Percentiles rank a stretch among this genome's conserved stretches.
These are phyloP conservation scores for Pyrocoelia pectoralis DNA, from an alignment of 2,888 invertebrate genomes.

Conservation along the genomic window DNA sequence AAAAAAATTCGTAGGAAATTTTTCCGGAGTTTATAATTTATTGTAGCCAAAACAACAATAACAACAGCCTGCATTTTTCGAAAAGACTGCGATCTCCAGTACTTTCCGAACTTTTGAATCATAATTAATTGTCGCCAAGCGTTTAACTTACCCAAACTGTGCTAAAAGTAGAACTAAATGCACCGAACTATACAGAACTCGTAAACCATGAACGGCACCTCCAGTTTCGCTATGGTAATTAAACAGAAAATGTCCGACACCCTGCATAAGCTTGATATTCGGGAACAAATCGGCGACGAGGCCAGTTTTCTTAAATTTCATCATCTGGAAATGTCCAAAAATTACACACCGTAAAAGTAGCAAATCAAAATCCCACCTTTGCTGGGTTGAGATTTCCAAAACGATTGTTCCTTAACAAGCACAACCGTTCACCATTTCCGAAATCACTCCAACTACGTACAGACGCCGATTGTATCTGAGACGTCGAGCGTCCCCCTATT, in stretches of 20 bases:
- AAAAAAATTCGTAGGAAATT: no score
- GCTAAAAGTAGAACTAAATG: slow-evolving; percentile 69
- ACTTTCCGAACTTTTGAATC: no score
- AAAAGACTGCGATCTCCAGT: no score
- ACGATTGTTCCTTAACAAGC: background rate
- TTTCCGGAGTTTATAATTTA: no score
- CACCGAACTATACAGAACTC: slow-evolving; percentile 67
- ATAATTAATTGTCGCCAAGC: no score
- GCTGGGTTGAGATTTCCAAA: background rate
- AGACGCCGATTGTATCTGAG: background rate
- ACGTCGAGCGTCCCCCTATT: background rate
- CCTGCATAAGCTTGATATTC: slow-evolving; percentile 80
- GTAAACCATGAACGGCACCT: slow-evolving; percentile 63
- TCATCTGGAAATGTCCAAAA: slow-evolving; percentile 46
- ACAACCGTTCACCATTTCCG: background rate
- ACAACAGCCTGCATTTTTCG: no score
- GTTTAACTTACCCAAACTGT: slow-evolving; percentile 66
- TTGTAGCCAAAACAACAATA: no score
- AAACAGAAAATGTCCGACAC: slow-evolving; percentile 80
- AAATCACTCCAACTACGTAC: background rate
- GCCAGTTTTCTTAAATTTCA: slow-evolving; percentile 68
- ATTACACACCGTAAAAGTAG: background rate
- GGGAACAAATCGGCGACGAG: slow-evolving; percentile 87
- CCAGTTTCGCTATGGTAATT: slow-evolving; percentile 74
- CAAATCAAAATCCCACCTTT: background rate